Percentiles rank a stretch among this genome's conserved stretches.
These are phyloP conservation scores for Argya squamiceps DNA, from an alignment of 2,797 vertebrate species.

Conservation along the genomic window DNA sequence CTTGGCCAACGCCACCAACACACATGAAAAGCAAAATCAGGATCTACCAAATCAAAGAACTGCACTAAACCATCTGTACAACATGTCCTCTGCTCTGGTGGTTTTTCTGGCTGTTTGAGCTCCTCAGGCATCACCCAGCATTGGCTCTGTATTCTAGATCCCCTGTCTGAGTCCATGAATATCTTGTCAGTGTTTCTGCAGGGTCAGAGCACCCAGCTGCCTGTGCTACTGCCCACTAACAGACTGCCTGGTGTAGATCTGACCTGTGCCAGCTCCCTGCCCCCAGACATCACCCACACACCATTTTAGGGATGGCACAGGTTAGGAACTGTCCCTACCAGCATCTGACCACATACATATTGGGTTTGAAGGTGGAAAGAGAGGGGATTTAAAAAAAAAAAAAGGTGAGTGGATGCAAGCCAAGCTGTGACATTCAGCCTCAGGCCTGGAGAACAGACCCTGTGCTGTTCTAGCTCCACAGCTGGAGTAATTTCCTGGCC, in stretches of 20 bases:
- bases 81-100: neutral
- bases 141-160: neutral
- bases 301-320: neutral
- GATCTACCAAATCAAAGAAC: neutral
- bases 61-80: neutral
- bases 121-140: neutral
- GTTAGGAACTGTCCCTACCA: neutral
- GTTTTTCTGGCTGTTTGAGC: neutral
- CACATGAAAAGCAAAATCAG: neutral
- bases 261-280: neutral
- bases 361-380: neutral
- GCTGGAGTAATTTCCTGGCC: neutral
- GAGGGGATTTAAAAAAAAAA: neutral
- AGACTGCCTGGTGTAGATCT: fast-evolving
- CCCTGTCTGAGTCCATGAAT: neutral
- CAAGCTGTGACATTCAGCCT: neutral
- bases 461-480: neutral
- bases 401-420: neutral
- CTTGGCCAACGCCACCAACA: neutral
- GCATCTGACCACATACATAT: neutral
- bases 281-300: neutral
- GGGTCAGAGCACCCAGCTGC: neutral
- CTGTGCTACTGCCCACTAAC: neutral
- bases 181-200: neutral
- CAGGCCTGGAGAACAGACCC: neutral